Percentiles rank a stretch among this genome's conserved stretches.
These are phyloP conservation scores for Dendrolimus pini DNA, from an alignment of 2,888 invertebrate species.

Conservation along the genomic window DNA sequence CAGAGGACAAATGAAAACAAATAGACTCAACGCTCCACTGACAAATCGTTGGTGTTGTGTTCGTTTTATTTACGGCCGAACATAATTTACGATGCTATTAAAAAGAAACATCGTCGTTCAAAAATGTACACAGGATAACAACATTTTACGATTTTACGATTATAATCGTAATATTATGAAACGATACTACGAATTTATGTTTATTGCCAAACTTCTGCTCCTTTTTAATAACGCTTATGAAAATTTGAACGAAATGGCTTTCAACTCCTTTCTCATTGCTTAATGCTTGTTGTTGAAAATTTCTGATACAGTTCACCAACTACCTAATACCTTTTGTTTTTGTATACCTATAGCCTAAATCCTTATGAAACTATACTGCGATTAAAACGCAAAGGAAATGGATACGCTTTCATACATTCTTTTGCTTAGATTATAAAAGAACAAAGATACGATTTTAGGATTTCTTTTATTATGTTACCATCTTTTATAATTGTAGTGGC, in stretches of 20 bases:
- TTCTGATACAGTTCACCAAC: too few relatives aligned
- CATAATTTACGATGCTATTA: constrained; percentile 38
- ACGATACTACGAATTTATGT: neutral
- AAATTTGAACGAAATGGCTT: neutral
- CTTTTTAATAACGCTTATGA: neutral
- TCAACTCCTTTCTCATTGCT: too few relatives aligned
- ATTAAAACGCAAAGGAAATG: too few relatives aligned
- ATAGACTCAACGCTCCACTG: constrained; percentile 44
- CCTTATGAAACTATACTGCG: too few relatives aligned
- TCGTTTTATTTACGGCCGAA: constrained; percentile 42
- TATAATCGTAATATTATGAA: neutral
- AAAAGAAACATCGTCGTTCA: constrained; percentile 24
- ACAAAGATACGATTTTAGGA: too few relatives aligned
- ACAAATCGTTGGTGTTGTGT: constrained; percentile 44
- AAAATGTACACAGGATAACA: constrained; percentile 10
- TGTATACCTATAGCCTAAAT: too few relatives aligned
- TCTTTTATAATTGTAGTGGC: too few relatives aligned
- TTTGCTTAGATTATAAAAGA: too few relatives aligned
- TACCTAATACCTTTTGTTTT: too few relatives aligned
- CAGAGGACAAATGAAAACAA: constrained; percentile 56
- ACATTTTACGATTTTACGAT: constrained; percentile 5
- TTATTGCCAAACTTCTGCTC: neutral
- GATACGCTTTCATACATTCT: too few relatives aligned
- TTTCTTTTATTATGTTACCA: too few relatives aligned
- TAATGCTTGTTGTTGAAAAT: too few relatives aligned